Conservation (phyloP, 2,113 vertebrate species). For the Cheilinus undulatus region DNA sequence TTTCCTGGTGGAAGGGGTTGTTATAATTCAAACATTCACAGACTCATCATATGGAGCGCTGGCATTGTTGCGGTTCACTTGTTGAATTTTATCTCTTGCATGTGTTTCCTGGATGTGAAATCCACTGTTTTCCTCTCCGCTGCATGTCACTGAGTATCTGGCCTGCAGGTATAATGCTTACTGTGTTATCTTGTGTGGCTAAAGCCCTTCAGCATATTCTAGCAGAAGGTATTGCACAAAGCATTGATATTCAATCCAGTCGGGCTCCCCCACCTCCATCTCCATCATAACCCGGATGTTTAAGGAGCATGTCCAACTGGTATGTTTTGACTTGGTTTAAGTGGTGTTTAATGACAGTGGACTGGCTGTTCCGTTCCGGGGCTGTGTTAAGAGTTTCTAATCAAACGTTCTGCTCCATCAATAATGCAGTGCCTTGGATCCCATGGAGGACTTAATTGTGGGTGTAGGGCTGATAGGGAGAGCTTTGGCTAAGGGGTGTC, state of each 20-base stretch:
- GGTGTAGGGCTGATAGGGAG: slow-evolving; percentile 75
- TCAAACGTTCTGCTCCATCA: slow-evolving; percentile 82
- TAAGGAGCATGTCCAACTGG: slow-evolving; percentile 74
- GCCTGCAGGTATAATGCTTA: slow-evolving; percentile 68
- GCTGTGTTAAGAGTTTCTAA: slow-evolving; percentile 81
- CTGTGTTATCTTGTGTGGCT: slow-evolving; percentile 31
- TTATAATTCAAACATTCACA: slow-evolving; percentile 77
- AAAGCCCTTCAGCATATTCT: slow-evolving; percentile 52
- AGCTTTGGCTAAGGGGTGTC: slow-evolving; percentile 72
- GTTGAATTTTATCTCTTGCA: slow-evolving; percentile 66
- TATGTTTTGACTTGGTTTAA: slow-evolving; percentile 83
- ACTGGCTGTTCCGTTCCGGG: slow-evolving; percentile 74
- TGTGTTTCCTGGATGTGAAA: slow-evolving; percentile 70
- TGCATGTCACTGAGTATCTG: slow-evolving; percentile 60
- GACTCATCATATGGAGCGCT: slow-evolving; percentile 77
- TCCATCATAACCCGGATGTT: slow-evolving; percentile 75
- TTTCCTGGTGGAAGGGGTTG: slow-evolving; percentile 77
- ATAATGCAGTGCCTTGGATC: slow-evolving; percentile 81
- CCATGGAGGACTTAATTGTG: slow-evolving; percentile 76
- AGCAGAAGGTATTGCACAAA: slow-evolving; percentile 45
- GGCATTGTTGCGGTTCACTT: slow-evolving; percentile 74
- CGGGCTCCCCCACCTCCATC: slow-evolving; percentile 13
- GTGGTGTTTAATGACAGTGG: slow-evolving; percentile 83
- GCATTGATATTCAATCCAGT: slow-evolving; percentile 68
- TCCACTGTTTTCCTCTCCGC: slow-evolving; percentile 55